Percentiles rank a stretch among this genome's conserved stretches.
Conservation (phyloP, 2,888 invertebrate genomes). For the Cancer borealis region DNA sequence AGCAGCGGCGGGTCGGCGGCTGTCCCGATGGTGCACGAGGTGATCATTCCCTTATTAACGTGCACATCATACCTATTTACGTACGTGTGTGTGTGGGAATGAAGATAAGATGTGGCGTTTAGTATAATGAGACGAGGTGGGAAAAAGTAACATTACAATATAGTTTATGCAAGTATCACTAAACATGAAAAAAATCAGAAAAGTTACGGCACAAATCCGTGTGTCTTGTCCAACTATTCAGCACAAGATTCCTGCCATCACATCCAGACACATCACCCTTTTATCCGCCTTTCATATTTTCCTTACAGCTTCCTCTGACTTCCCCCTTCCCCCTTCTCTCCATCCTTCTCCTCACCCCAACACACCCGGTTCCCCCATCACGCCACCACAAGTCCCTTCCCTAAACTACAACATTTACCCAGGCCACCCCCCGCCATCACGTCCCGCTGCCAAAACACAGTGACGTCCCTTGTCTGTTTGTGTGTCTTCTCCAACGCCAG, state of each 20-base stretch:
- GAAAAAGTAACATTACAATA: neutral
- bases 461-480: constrained; percentile 20
- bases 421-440: constrained; percentile 1
- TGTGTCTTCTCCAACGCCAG: neutral
- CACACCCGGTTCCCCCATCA: constrained; percentile 10
- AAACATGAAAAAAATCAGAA: neutral
- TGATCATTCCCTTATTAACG: neutral
- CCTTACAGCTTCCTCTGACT: neutral
- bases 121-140: neutral
- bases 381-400: constrained; percentile 20
- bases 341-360: neutral
- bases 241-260: neutral
- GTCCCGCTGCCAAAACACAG: constrained; percentile 20
- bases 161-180: neutral
- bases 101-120: neutral
- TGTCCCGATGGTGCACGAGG: constrained; percentile 10
- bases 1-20: neutral
- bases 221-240: neutral
- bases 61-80: neutral
- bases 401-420: constrained; percentile 12
- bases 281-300: neutral
- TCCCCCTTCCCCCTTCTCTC: neutral
- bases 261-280: neutral
- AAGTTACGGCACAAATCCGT: neutral
- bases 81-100: neutral